Evolutionary conservation across 2,888 invertebrate genomes (phyloP).

Genomic region (Troides aeacus): DNA sequence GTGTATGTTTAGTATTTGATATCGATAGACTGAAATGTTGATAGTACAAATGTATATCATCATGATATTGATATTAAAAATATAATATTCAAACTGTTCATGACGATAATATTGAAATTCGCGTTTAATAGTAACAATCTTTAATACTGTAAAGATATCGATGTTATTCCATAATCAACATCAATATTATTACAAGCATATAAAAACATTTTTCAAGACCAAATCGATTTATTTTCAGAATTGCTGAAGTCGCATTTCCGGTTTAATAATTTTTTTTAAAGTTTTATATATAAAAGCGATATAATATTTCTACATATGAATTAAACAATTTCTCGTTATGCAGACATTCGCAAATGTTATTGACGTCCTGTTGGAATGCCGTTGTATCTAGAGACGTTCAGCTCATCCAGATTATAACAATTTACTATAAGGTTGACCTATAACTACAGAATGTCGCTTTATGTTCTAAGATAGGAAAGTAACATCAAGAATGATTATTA

Average conservation of each 20-base stretch:
- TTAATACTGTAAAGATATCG: not conserved
- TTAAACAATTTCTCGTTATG: too few relatives aligned
- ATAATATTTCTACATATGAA: too few relatives aligned
- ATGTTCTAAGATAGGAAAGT: not conserved
- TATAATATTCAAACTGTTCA: not conserved
- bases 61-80: not conserved
- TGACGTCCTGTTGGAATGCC: too few relatives aligned
- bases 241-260: not conserved
- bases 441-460: not conserved
- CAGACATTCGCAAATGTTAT: too few relatives aligned
- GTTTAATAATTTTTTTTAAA: not conserved
- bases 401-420: too few relatives aligned
- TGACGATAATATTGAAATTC: not conserved
- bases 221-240: not conserved
- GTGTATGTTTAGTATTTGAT: too few relatives aligned
- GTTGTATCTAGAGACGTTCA: too few relatives aligned
- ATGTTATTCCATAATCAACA: not conserved
- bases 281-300: not conserved
- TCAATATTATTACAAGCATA: not conserved
- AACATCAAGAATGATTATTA: not conserved
- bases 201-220: not conserved
- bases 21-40: too few relatives aligned
- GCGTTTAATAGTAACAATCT: too few relatives aligned
- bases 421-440: too few relatives aligned
- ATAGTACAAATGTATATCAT: not conserved